Evolutionary conservation across 2,797 vertebrate genomes (phyloP).

Genomic region (Trachops cirrhosus): DNA sequence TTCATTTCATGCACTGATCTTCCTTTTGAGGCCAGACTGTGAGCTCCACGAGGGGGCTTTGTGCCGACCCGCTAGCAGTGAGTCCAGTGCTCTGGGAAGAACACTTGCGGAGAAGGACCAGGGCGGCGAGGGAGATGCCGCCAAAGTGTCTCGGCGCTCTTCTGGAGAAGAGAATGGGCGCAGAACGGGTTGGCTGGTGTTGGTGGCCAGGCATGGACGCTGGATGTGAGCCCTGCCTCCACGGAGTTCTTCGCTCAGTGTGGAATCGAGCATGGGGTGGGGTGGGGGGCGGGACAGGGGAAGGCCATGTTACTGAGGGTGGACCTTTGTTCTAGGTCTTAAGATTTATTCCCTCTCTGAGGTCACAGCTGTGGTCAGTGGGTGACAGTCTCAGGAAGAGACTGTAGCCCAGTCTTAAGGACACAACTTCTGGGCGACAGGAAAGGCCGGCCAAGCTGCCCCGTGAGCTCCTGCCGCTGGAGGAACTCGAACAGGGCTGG

Average conservation of each 20-base stretch:
- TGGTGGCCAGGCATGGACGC: neutral
- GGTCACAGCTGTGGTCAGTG: neutral
- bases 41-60: neutral
- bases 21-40: neutral
- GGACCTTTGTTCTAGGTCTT: neutral
- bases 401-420: neutral
- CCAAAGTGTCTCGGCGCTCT: neutral
- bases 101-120: neutral
- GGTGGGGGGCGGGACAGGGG: neutral
- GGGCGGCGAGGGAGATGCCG: neutral
- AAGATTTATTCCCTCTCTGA: neutral
- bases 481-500: neutral
- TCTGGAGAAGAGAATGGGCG: neutral
- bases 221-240: neutral
- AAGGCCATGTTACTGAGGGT: neutral
- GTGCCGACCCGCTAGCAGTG: accelerated
- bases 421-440: neutral
- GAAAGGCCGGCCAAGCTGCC: neutral
- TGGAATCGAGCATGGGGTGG: neutral
- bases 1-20: neutral
- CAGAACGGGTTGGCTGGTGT: neutral
- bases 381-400: neutral
- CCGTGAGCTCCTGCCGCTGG: accelerated
- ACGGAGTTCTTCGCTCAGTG: neutral
- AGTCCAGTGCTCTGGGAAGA: neutral